phyloP scores from a whole-genome alignment of 2,113 vertebrate genomes.

The Psophia crepitans region DNA sequence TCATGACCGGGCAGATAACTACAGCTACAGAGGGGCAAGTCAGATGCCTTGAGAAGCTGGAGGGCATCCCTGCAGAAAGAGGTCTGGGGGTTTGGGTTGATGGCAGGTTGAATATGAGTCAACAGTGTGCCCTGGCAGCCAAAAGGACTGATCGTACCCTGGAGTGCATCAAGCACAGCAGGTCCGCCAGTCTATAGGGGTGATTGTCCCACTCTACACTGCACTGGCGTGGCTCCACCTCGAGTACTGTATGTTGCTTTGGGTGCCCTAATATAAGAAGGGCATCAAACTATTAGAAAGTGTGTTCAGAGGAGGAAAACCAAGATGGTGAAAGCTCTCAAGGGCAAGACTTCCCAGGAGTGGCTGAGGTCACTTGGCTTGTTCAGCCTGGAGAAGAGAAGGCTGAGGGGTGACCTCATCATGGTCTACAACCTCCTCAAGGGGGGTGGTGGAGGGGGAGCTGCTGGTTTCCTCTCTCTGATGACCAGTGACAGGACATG shows the following conservation, averaged over 20 bases:
- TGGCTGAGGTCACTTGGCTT: background rate
- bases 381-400: background rate
- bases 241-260: background rate
- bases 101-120: background rate
- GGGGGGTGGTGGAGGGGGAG: fast-evolving
- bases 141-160: too few species aligned
- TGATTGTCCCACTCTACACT: background rate
- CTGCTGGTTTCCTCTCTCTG: background rate
- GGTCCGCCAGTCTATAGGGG: fast-evolving
- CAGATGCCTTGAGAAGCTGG: background rate
- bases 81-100: background rate
- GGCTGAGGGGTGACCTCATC: background rate
- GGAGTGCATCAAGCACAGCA: background rate
- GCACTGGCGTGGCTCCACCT: background rate
- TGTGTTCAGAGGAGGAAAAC: background rate
- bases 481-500: background rate
- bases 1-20: background rate
- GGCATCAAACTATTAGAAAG: background rate
- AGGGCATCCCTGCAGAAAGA: background rate
- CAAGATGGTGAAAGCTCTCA: background rate
- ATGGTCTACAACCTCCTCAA: background rate
- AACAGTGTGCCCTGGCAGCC: background rate
- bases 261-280: background rate
- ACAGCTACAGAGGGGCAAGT: background rate
- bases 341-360: background rate